Percentiles rank a stretch among this genome's conserved stretches.
These are phyloP conservation scores for Tor tambroides DNA, from an alignment of 2,113 vertebrate species.

Conservation along the genomic window DNA sequence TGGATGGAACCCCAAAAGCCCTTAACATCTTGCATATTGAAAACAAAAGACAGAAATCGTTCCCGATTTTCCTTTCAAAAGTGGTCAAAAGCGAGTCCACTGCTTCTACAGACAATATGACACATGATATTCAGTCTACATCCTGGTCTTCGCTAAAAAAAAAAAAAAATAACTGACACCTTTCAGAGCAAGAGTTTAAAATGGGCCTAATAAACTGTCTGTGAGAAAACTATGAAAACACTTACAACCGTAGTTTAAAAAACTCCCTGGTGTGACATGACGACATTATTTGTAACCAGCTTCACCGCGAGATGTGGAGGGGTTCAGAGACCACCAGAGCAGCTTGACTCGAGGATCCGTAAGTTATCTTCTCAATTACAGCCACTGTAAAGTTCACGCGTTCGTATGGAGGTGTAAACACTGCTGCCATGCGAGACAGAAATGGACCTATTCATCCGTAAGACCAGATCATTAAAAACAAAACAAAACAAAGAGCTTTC, in stretches of 20 bases:
- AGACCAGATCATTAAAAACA: constrained; percentile 20
- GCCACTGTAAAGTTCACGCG: background rate
- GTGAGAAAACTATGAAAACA: background rate
- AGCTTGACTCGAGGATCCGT: background rate
- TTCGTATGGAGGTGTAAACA: constrained; percentile 48
- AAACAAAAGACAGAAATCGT: constrained; percentile 64
- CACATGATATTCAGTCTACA: background rate
- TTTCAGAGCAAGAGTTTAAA: background rate
- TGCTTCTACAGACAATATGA: background rate
- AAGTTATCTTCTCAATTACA: background rate
- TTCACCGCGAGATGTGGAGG: background rate
- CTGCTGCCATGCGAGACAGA: constrained; percentile 13
- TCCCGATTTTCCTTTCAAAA: background rate
- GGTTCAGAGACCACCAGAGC: background rate
- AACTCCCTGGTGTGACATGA: background rate
- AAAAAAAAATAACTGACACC: background rate
- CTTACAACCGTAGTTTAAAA: background rate
- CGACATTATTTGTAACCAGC: background rate
- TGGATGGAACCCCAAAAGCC: constrained; percentile 90
- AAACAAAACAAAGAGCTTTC: background rate
- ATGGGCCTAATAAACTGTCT: background rate
- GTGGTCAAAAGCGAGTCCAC: background rate
- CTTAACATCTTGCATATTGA: constrained; percentile 79
- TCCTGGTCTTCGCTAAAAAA: background rate
- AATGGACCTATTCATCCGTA: background rate